Evolutionary conservation across 2,888 invertebrate genomes (phyloP), one percentile per base, ranked within the genome.

Genomic region (Callyntrura sp.): DNA sequence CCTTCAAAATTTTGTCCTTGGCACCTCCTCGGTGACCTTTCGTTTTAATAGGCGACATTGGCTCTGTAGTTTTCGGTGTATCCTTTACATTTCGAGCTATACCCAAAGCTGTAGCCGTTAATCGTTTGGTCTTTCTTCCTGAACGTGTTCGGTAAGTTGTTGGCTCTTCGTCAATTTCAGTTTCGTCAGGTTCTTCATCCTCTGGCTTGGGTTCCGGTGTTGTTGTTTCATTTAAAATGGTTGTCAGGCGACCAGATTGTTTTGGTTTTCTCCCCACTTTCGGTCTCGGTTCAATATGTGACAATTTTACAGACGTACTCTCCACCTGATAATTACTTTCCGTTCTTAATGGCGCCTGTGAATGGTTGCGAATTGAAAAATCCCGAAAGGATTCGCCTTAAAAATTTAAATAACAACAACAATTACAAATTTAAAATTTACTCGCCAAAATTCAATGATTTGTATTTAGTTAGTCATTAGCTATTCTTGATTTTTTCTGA

Each of bases 331-430:
- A n/a, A n/a, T n/a, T 62, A 14, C 62, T 23, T 12, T 23, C 62
- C 17, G 6, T 20, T 62, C 62, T 23, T 23, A 4, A 17, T 23
- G 1, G 1, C 6, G 3, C 23, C 23, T 23, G 5, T 23, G 4
- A 23, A 62, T 62, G 14, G 35, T 73, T 68, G n/a, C 68, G 3
- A 43, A 17, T 45, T 17, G 43, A n/a, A 73, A 73, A 73, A 73
- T 73, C 73, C 45, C 45, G 43, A 45, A 73, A 73, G 11, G 73
- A 12, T 14, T 73, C 73, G 12, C 73, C 73, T 73, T n/a, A n/a
- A 23, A 8, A 73, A 73, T 45, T 14, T 6, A 65, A 65, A 65
- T 14, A 3, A 20, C 17, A 17, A 2, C 17, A 73, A 45, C n/a
- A 9, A 17, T 43, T 17, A 70, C 6, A 20, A 20, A n/a, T n/a